These are phyloP conservation scores for Celastrina argiolus DNA, from an alignment of 2,888 invertebrate species.

Conservation along the genomic window DNA sequence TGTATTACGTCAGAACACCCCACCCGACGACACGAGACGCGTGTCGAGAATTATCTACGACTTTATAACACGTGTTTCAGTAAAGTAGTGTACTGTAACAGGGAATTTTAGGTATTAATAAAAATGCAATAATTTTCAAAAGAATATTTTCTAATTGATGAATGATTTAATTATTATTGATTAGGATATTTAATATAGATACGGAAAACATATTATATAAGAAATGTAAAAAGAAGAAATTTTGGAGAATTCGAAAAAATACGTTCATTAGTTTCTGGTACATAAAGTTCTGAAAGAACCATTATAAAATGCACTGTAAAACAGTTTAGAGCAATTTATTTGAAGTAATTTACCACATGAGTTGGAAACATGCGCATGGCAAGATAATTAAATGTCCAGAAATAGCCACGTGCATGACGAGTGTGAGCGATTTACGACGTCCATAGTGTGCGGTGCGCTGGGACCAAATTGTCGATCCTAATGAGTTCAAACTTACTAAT, in stretches of 20 bases:
- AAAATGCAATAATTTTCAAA: no score
- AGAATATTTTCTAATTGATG: no score
- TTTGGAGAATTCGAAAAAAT: neutral
- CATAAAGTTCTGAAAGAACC: conserved; percentile 1
- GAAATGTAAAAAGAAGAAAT: neutral
- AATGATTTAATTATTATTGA: no score
- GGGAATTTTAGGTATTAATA: neutral
- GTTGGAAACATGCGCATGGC: conserved; percentile 47
- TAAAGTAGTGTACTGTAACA: neutral
- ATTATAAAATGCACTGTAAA: conserved; percentile 1
- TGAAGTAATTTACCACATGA: conserved; percentile 22
- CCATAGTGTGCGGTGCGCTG: neutral
- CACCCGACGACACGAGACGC: neutral
- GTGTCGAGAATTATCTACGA: neutral
- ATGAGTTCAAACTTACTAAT: neutral
- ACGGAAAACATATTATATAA: no score
- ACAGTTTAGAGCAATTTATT: conserved; percentile 13
- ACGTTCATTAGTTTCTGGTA: conserved; percentile 9
- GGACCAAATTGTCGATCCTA: neutral
- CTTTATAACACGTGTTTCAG: neutral
- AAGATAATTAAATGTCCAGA: conserved; percentile 65
- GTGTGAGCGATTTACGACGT: conserved; percentile 51
- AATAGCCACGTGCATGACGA: conserved; percentile 62
- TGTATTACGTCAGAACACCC: conserved; percentile 10
- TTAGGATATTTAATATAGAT: no score